phyloP scores from a whole-genome alignment of 2,888 invertebrate species.

The Pyralis farinalis region DNA sequence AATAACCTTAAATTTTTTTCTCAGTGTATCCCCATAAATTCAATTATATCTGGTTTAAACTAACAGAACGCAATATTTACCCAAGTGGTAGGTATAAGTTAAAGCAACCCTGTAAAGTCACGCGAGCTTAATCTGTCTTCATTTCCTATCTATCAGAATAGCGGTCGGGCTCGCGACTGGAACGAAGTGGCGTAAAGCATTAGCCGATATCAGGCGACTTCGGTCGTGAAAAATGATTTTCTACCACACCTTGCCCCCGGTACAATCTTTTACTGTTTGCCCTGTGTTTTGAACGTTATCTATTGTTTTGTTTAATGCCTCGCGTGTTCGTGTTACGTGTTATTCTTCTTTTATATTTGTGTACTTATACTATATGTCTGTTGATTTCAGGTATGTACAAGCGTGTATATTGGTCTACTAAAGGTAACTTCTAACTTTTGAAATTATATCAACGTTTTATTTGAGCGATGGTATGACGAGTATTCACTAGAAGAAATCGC shows the following conservation, averaged over 20 bases:
- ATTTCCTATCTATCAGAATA: slow-evolving; percentile 78
- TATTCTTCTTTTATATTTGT: slow-evolving; percentile 53
- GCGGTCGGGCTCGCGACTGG: slow-evolving; percentile 43
- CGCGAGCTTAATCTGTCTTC: slow-evolving; percentile 72
- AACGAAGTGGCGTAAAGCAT: slow-evolving; percentile 59
- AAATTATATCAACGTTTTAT: too few relatives aligned
- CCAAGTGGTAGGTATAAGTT: slow-evolving; percentile 29
- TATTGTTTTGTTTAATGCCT: slow-evolving; percentile 53
- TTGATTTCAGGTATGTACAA: slow-evolving; percentile 61
- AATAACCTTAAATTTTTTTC: too few relatives aligned
- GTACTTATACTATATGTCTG: too few relatives aligned
- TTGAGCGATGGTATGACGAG: too few relatives aligned
- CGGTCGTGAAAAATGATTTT: slow-evolving; percentile 75
- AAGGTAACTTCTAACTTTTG: too few relatives aligned
- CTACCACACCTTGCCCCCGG: slow-evolving; percentile 73
- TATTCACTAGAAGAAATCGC: too few relatives aligned
- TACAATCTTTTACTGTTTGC: slow-evolving; percentile 65
- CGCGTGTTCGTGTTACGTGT: slow-evolving; percentile 54
- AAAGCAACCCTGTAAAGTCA: slow-evolving; percentile 57
- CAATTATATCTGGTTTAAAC: slow-evolving; percentile 17
- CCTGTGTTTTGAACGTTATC: slow-evolving; percentile 63
- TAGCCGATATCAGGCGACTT: slow-evolving; percentile 69
- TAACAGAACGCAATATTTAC: slow-evolving; percentile 43
- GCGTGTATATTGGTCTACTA: not conserved
- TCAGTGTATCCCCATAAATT: too few relatives aligned